Evolutionary conservation across 1,140 invertebrate genomes (phyloP).

Genomic region (Helicoverpa armigera): DNA sequence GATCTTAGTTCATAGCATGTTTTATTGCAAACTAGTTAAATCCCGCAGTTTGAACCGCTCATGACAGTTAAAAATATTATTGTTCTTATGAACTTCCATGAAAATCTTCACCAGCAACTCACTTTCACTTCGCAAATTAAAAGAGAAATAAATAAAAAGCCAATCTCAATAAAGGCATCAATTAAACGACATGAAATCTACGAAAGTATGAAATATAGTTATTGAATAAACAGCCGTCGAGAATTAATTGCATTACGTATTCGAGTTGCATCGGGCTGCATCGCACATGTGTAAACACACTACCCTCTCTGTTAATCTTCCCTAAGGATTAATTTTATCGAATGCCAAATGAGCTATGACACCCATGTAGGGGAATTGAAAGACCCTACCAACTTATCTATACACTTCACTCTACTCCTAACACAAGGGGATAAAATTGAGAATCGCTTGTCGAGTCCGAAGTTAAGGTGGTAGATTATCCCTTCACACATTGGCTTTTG

Average conservation of each 20-base stretch:
- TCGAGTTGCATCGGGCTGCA: constrained; percentile 60
- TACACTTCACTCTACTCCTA: constrained; percentile 49
- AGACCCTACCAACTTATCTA: constrained; percentile 49
- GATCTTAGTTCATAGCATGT: not conserved
- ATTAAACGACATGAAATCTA: constrained; percentile 45
- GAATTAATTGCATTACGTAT: constrained; percentile 79
- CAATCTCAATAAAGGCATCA: constrained; percentile 56
- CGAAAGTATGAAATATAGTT: constrained; percentile 58
- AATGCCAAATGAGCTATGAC: constrained; percentile 84
- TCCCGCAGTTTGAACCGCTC: no score
- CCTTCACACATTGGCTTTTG: constrained; percentile 78
- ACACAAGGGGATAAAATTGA: constrained; percentile 55
- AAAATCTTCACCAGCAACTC: not conserved
- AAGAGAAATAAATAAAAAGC: constrained; percentile 15
- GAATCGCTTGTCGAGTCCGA: constrained; percentile 48
- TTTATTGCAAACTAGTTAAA: no score
- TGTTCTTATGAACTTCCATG: not conserved
- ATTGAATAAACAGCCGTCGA: constrained; percentile 65
- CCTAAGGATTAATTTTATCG: constrained; percentile 80
- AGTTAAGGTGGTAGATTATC: constrained; percentile 49
- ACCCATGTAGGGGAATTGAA: constrained; percentile 69
- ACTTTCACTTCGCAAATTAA: not conserved
- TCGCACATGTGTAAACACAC: constrained; percentile 77
- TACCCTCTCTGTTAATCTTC: constrained; percentile 67
- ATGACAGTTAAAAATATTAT: no score